Percentiles rank a stretch among this genome's conserved stretches.
phyloP scores from a whole-genome alignment of 2,797 vertebrate genomes.

The Amazona ochrocephala region DNA sequence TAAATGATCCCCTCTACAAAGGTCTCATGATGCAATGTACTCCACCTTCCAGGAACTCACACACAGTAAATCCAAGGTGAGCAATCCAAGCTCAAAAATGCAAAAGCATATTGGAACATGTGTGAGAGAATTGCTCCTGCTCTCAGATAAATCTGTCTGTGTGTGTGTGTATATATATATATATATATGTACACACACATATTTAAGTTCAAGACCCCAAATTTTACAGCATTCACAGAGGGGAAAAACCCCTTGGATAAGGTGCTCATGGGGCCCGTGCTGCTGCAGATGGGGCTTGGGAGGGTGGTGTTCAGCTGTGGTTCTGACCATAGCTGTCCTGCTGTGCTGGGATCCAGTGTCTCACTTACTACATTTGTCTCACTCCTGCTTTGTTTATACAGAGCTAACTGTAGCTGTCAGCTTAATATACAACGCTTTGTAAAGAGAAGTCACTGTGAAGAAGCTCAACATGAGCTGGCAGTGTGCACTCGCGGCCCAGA shows the following conservation, averaged over 20 bases:
- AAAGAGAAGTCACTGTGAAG: background rate
- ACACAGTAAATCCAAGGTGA: background rate
- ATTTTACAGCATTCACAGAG: background rate
- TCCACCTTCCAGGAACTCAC: background rate
- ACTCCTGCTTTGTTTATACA: background rate
- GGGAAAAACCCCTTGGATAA: background rate
- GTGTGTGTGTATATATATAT: rapidly evolving
- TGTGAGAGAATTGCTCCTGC: rapidly evolving
- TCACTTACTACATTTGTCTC: background rate
- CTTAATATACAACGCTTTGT: background rate
- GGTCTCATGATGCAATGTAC: background rate
- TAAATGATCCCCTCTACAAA: background rate
- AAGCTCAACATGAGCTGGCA: background rate
- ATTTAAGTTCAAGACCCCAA: background rate
- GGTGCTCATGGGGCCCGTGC: background rate
- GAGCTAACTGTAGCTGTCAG: background rate
- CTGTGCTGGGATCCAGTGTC: background rate
- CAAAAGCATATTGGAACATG: background rate
- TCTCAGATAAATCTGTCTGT: background rate
- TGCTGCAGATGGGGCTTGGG: rapidly evolving
- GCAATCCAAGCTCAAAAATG: background rate
- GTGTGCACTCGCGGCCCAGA: background rate
- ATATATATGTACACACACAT: background rate
- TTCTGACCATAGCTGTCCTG: background rate
- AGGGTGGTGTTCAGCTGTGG: background rate